These are phyloP conservation scores for Philhelius pedissequus DNA, from an alignment of 2,888 invertebrate genomes.

Conservation along the genomic window DNA sequence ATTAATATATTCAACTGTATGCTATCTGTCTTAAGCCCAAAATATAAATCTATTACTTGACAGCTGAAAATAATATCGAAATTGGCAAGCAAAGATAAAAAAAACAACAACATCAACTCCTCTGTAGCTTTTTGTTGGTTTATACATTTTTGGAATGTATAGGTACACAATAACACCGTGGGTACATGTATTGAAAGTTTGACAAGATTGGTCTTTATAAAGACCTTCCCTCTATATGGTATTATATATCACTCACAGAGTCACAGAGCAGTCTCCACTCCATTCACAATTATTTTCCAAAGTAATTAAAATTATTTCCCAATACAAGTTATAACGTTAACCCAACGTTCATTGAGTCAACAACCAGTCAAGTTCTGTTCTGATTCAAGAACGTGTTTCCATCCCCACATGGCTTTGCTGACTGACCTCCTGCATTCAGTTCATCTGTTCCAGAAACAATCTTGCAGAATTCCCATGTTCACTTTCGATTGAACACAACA, in stretches of 20 bases:
- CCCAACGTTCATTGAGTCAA: neutral
- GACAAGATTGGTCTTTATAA: neutral
- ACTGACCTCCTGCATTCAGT: constrained; percentile 56
- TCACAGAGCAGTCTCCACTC: too few relatives aligned
- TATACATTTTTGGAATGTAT: neutral
- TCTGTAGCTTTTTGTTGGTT: neutral
- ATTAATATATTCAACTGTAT: too few relatives aligned
- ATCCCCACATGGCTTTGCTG: constrained; percentile 51
- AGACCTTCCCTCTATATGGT: neutral
- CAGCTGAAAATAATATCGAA: too few relatives aligned
- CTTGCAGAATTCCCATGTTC: constrained; percentile 57
- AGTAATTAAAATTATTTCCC: constrained; percentile 52
- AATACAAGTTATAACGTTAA: constrained; percentile 7
- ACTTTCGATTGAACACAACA: constrained; percentile 60
- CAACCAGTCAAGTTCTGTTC: constrained; percentile 30
- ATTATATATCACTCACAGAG: neutral
- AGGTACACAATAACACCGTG: too few relatives aligned
- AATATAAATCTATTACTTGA: too few relatives aligned
- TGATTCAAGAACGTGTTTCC: constrained; percentile 31
- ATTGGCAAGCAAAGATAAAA: too few relatives aligned
- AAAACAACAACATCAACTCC: too few relatives aligned
- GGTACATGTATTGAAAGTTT: constrained; percentile 3
- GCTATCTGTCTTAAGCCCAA: too few relatives aligned
- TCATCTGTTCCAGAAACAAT: constrained; percentile 17
- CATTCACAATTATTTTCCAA: neutral